A percentile compares a stretch with the other conserved stretches of the same genome.
These are phyloP conservation scores for Bombus picipes DNA, from an alignment of 1,140 invertebrate genomes.

Conservation along the genomic window DNA sequence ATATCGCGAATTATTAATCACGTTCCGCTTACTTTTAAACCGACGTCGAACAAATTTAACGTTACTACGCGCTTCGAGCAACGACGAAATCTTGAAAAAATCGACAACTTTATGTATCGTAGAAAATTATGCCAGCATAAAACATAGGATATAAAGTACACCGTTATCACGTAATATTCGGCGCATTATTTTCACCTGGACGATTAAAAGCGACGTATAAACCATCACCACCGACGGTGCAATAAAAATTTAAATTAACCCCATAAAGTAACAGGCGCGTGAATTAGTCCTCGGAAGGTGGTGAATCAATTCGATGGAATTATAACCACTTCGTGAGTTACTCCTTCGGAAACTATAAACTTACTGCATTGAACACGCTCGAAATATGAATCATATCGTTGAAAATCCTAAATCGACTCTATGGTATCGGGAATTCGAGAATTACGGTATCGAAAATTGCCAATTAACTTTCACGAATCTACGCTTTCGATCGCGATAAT, in stretches of 20 bases:
- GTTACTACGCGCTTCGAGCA: too few relatives aligned
- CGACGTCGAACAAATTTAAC: neutral
- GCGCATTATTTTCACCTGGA: neutral
- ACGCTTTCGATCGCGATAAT: neutral
- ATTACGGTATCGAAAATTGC: neutral
- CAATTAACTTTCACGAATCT: neutral
- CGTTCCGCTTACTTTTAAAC: neutral
- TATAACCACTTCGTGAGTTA: neutral
- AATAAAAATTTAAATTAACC: neutral
- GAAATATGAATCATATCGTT: neutral
- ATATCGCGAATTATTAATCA: neutral
- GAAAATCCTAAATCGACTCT: neutral
- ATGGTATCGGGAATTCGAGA: neutral
- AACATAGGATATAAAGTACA: neutral
- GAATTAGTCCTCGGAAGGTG: neutral
- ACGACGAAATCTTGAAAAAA: too few relatives aligned
- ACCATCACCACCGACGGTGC: neutral
- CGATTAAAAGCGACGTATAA: neutral
- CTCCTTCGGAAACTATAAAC: neutral
- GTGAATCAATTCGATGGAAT: neutral
- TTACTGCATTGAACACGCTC: neutral
- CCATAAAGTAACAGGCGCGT: neutral
- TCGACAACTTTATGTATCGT: too few relatives aligned
- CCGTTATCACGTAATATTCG: neutral
- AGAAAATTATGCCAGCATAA: too few relatives aligned